Base-by-base conservation (phyloP, 2,113 vertebrate genomes). In the Tor tambroides region DNA sequence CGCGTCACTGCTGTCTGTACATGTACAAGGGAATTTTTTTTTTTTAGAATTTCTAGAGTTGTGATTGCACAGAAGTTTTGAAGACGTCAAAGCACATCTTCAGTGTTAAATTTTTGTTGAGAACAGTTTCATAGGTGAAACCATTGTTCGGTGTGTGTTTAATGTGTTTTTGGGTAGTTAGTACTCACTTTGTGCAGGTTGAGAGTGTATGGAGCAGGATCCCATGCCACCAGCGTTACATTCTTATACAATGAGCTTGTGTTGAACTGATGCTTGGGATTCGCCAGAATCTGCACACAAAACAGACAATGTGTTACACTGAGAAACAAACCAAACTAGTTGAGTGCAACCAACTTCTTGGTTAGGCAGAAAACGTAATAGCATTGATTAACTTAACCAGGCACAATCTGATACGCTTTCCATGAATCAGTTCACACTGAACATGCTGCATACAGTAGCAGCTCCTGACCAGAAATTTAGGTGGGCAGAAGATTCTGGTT, bases 191-290 rank as follows among this genome's bases (percentile, higher is more conserved):
- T 95, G 17, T 96, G 94, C 82, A 99, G 92, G 92, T 99, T 94
- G 88, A 98, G 94, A 15, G 95, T 94, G 89, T 99, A 99, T 6
- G 98, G 98, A 23, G 98, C 97, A 65, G 98, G 98, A 90, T 99
- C 98, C 98, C 98, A 99, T 46, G 97, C 98, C 88, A 99, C 94
- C 92, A 99, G 93, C 75, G 96, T 95, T 84, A 99, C 94, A 82
- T 99, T 96, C 95, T 97, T 98, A 91, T 99, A 99, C 87, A 99
- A 95, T 1, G 96, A 95, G 88, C 95, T 99, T 28, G 95, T 96
- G 1, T 95, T 94, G 93, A 99, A 99, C 51, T 94, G 95, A 90
- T 98, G 94, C 28, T 87, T 94, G 46, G 98, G 96, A 89, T 97
- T 97, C 74, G 97, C 97, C 91, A 99, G 92, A 92, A 99, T 98